These are phyloP conservation scores for Babyrousa celebensis DNA, from an alignment of 2,797 vertebrate species.

Conservation along the genomic window DNA sequence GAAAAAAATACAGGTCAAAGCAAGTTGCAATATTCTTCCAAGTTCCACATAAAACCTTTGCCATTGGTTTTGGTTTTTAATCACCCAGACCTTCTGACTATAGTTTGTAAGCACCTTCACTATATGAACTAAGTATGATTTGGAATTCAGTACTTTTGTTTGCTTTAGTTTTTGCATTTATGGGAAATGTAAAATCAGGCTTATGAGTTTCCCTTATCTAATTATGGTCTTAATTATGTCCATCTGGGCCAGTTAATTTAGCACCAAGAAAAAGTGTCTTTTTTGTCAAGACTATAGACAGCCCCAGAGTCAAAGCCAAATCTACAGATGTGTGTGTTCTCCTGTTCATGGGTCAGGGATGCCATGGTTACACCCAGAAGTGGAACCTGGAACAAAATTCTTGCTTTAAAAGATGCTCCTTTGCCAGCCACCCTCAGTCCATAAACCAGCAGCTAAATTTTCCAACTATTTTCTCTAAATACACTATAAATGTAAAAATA, in stretches of 20 bases:
- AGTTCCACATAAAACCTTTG: slow-evolving; percentile 41
- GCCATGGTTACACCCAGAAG: neutral
- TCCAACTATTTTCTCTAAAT: slow-evolving; percentile 63
- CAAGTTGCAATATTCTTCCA: slow-evolving; percentile 48
- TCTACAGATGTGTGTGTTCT: neutral
- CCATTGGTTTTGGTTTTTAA: slow-evolving; percentile 34
- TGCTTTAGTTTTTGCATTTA: slow-evolving; percentile 16
- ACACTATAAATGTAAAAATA: slow-evolving; percentile 67
- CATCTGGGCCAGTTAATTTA: slow-evolving; percentile 39
- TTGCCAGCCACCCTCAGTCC: neutral
- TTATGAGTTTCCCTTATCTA: slow-evolving; percentile 18
- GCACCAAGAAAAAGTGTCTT: slow-evolving; percentile 21
- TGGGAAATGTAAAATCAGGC: slow-evolving; percentile 43
- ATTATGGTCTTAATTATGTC: slow-evolving; percentile 31
- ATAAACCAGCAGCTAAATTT: slow-evolving; percentile 17
- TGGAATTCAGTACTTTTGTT: neutral
- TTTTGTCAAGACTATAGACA: slow-evolving; percentile 26
- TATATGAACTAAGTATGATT: slow-evolving; percentile 38
- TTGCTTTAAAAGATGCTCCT: slow-evolving; percentile 5
- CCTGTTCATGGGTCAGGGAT: neutral
- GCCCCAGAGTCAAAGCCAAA: neutral
- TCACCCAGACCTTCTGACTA: neutral
- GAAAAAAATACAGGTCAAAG: slow-evolving; percentile 17
- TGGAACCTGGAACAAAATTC: neutral
- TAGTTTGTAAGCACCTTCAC: neutral